Evolutionary conservation across 2,113 vertebrate genomes (phyloP), one percentile per base, ranked within the genome.

Genomic region (Globicephala melas): DNA sequence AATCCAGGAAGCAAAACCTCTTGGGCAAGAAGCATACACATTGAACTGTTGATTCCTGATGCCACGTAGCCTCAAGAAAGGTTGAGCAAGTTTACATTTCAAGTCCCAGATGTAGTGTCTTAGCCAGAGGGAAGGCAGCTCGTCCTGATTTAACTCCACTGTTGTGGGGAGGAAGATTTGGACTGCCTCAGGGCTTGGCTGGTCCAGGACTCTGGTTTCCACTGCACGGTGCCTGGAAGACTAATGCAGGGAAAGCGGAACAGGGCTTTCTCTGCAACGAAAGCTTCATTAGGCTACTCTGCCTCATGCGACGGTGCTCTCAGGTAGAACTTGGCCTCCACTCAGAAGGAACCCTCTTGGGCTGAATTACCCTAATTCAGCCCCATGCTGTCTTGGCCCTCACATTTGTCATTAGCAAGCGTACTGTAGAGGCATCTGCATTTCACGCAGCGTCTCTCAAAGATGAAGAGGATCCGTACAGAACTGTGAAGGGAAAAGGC

Each of bases 341-440:
- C 83, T 90, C 63, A 18, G 60, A 94, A 84, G 90, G 90, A 80
- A 50, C n/a, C 76, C 87, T 94, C 94, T 95, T 92, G 95, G 79
- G 80, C 92, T 96, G 92, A 93, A 96, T 97, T 96, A 96, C 63
- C 82, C 68, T 97, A 94, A 96, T 97, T 94, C 94, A 68, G 31
- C 86, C 90, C 47, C 97, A 92, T 94, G 96, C 87, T 94, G 90
- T 77, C 76, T 92, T 74, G 8, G 68, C 88, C 68, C 84, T 97
- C 90, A 86, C 47, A 91, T 95, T 81, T 94, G 83, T 94, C 97
- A 97, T 97, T 88, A 98, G 83, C 68, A 25, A 63, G 80, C 31
- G 2, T 31, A 23, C 83, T 92, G 17, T 65, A 71, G 94, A 95
- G 87, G 2, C 76, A 87, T 87, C 47, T 77, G 93, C 28, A 38